These are phyloP conservation scores for Actinostola sp. DNA, from an alignment of 92 coral and sea anemone genomes.

Conservation along the genomic window DNA sequence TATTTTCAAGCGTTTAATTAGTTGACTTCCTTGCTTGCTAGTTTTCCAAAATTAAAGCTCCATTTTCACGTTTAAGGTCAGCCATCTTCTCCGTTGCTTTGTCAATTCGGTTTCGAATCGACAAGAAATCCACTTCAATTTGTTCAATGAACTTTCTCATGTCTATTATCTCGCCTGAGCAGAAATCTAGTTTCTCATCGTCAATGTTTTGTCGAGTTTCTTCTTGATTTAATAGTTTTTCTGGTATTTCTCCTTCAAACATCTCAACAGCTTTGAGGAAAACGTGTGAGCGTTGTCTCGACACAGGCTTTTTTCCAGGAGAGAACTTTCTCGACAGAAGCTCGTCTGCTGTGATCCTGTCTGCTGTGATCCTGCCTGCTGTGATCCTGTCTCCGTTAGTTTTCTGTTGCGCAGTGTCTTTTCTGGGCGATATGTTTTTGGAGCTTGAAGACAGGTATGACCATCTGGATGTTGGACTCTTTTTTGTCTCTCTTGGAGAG, in stretches of 20 bases:
- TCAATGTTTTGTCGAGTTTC: slow-evolving; percentile 5
- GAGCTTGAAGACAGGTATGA: neutral
- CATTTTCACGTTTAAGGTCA: slow-evolving; percentile 3
- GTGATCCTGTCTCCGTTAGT: slow-evolving; percentile 7
- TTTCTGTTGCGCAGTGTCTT: neutral
- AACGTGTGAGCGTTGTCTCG: slow-evolving; percentile 25
- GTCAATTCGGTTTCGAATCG: slow-evolving; percentile 17
- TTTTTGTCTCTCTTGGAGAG: slow-evolving; percentile 14
- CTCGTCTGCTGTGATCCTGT: slow-evolving; percentile 35
- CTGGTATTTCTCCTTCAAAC: slow-evolving; percentile 47
- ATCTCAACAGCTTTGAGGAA: slow-evolving; percentile 37
- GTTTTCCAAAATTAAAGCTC: neutral
- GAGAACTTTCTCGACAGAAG: slow-evolving; percentile 30
- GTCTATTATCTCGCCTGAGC: slow-evolving; percentile 30
- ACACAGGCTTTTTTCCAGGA: neutral
- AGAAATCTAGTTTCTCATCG: slow-evolving; percentile 25
- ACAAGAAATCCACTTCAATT: slow-evolving; percentile 26
- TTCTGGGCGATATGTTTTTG: slow-evolving; percentile 4
- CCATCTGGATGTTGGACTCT: slow-evolving; percentile 22
- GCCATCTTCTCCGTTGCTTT: neutral
- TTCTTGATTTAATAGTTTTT: slow-evolving; percentile 24
- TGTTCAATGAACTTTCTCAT: slow-evolving; percentile 37
- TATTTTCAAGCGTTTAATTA: too few relatives aligned
- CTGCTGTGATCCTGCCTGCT: slow-evolving; percentile 42
- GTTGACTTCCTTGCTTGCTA: too few relatives aligned